phyloP scores from a whole-genome alignment of 1,140 invertebrate species.

The Aphaenogaster rudis region DNA sequence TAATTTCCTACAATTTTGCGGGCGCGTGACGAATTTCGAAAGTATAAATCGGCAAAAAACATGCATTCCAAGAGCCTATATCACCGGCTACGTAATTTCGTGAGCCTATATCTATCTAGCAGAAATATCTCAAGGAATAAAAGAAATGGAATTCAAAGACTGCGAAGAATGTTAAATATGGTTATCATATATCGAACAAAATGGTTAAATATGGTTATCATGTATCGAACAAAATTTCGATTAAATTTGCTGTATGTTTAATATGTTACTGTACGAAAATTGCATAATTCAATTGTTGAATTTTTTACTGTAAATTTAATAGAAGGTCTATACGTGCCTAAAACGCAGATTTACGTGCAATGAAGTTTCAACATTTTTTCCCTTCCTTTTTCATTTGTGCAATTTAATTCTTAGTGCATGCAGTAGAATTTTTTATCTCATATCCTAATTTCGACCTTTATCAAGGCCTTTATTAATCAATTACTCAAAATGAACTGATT shows the following conservation, averaged over 20 bases:
- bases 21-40: conserved; percentile 52
- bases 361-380: background rate
- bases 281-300: background rate
- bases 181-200: background rate
- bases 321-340: background rate
- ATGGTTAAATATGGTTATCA: background rate
- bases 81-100: background rate
- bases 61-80: background rate
- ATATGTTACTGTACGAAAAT: background rate
- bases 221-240: background rate
- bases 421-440: too few relatives aligned
- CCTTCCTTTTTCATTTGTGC: background rate
- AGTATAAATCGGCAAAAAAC: conserved; percentile 43
- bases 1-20: conserved; percentile 45
- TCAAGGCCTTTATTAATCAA: too few relatives aligned
- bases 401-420: background rate
- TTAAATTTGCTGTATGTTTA: background rate
- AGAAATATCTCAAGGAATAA: background rate
- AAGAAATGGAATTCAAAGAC: background rate
- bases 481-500: too few relatives aligned
- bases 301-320: conserved; percentile 5
- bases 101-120: background rate
- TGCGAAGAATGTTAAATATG: background rate
- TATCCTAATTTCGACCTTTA: too few relatives aligned
- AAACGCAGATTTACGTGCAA: background rate